Base-by-base conservation (phyloP, 2,888 invertebrate species). In the Lamellibrachia columna region DNA sequence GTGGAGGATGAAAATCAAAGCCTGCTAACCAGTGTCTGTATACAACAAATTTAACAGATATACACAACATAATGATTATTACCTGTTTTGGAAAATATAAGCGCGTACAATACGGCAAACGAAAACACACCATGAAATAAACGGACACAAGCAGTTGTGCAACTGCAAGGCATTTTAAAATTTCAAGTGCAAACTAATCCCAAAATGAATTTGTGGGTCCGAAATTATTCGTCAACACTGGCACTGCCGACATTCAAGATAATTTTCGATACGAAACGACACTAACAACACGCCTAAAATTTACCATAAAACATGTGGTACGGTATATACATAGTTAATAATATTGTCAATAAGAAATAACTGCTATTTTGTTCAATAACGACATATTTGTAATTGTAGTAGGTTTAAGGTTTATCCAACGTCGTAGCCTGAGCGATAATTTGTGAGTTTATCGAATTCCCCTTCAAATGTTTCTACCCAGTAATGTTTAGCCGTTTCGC, bases 31-130 rank as follows among this genome's bases (percentile, higher is more conserved):
- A 40, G 40, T 15, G 58, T 58, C 58, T 58, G 8, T 58, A 58
- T 40, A 40, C 40, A 40, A 40, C 40, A 40, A 40, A 40, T 40
- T 40, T 40, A 40, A 40, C 40, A 40, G 28, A 28, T 28, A 28
- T 28, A 58, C 58, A 11, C 58, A 75, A 75, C 22, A 75, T 75
- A 22, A 6, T 75, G 75, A 75, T 75, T 6, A 22, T 75, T 75
- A 75, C 75, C 75, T 75, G 75, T 75, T 3, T 75, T 75, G 22
- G n/a, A 75, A 75, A 22, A 75, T 75, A 75, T 6, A 75, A 75
- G 75, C 75, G 75, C 75, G n/a, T 75, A 75, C 75, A 75, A 75
- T 22, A 75, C 75, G 75, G 75, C 75, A 75, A 75, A 75, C 22
- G 75, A 75, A 75, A 15, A 75, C 15, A 75, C 6, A 6, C 75